Evolutionary conservation across 2,113 vertebrate genomes (phyloP).

Genomic region (Eclectus roratus): DNA sequence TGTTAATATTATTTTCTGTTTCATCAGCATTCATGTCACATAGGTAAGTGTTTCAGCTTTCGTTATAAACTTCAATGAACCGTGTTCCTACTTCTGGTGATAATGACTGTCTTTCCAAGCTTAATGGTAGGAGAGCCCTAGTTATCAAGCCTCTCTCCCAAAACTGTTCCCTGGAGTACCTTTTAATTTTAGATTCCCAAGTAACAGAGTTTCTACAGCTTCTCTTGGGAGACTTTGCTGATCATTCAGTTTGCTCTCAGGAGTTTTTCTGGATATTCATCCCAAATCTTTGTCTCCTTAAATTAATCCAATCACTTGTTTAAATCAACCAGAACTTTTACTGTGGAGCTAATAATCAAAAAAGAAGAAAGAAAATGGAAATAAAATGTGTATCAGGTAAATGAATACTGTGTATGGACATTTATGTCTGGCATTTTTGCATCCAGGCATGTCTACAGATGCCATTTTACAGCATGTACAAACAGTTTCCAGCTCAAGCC

Average conservation of each 20-base stretch:
- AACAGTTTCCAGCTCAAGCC: not conserved
- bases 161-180: not conserved
- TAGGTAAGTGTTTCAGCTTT: not conserved
- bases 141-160: slow-evolving; percentile 1
- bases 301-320: slow-evolving; percentile 1
- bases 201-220: not conserved
- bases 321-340: not conserved
- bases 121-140: not conserved
- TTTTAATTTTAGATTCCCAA: not conserved
- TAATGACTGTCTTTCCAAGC: slow-evolving; percentile 11
- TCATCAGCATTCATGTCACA: slow-evolving; percentile 18
- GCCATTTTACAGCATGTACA: not conserved
- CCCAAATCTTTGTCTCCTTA: not conserved
- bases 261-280: not conserved
- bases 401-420: rapidly evolving
- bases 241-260: not conserved
- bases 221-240: not conserved
- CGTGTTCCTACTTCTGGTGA: not conserved
- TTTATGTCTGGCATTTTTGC: not conserved
- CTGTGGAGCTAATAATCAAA: not conserved
- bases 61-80: slow-evolving; percentile 24
- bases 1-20: not conserved
- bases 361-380: not conserved
- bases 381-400: not conserved
- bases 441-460: not conserved